phyloP scores from a whole-genome alignment of 37 sponge, comb jelly and placozoan species.

The Petrosia ficiformis region DNA sequence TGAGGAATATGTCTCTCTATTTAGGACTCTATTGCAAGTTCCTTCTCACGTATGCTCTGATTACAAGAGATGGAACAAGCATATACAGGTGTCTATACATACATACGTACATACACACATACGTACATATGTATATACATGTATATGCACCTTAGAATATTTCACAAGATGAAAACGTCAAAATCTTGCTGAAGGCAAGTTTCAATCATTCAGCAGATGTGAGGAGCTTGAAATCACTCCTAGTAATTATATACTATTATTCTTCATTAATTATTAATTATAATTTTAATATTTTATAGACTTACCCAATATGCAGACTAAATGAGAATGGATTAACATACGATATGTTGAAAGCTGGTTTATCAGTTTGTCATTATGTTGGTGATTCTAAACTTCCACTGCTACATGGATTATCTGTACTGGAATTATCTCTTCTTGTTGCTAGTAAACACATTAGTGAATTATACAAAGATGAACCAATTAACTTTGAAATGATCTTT shows the following conservation, averaged over 20 bases:
- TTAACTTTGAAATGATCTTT: constrained; percentile 4
- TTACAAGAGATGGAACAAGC: constrained; percentile 28
- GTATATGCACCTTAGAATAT: too few species aligned
- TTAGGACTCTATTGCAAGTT: constrained; percentile 44
- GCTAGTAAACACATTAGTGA: constrained; percentile 59
- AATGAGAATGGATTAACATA: background rate
- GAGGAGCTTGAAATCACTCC: too few species aligned
- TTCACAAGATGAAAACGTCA: too few species aligned
- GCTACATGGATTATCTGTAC: constrained; percentile 33
- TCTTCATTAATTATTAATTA: background rate
- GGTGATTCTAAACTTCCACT: background rate
- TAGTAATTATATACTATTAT: too few species aligned
- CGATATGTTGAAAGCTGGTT: too few species aligned
- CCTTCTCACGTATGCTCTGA: constrained; percentile 7
- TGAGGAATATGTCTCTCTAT: constrained; percentile 53
- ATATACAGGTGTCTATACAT: constrained; percentile 57
- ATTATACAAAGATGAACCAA: background rate
- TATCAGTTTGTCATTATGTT: too few species aligned
- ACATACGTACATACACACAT: too few species aligned
- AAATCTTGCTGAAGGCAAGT: too few species aligned
- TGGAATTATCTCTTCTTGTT: constrained; percentile 78
- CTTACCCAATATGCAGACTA: background rate
- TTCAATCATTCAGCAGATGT: too few species aligned
- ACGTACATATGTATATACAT: too few species aligned
- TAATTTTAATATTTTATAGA: background rate